A percentile compares a stretch with the other conserved stretches of the same genome.
These are phyloP conservation scores for Cephonodes hylas DNA, from an alignment of 2,888 invertebrate genomes.

Conservation along the genomic window DNA sequence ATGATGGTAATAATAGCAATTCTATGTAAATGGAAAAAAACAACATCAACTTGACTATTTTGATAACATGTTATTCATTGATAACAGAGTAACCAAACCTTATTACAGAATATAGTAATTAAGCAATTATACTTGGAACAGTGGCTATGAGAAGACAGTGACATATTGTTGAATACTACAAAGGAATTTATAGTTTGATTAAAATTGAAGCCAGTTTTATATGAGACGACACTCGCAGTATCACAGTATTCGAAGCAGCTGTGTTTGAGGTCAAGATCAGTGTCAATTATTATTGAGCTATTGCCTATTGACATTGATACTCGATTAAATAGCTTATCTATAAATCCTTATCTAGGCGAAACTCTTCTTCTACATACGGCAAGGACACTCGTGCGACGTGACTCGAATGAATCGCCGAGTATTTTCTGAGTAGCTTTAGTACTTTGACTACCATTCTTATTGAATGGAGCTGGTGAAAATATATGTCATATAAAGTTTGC, in stretches of 20 bases:
- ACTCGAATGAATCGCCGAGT: slow-evolving; percentile 21
- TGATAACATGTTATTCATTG: too few species aligned
- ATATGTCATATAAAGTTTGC: neutral
- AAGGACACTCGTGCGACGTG: slow-evolving; percentile 35
- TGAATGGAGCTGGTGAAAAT: neutral
- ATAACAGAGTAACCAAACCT: too few species aligned
- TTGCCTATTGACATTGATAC: slow-evolving; percentile 43
- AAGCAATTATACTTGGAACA: too few species aligned
- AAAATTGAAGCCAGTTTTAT: slow-evolving; percentile 18
- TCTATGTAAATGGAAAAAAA: too few species aligned
- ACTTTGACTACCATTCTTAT: neutral
- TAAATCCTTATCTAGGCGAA: slow-evolving; percentile 35
- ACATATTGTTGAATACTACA: slow-evolving; percentile 25
- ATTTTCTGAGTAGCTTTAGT: slow-evolving; percentile 12
- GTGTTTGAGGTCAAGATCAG: slow-evolving; percentile 41
- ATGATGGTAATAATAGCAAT: too few species aligned
- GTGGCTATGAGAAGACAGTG: slow-evolving; percentile 23
- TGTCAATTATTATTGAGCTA: slow-evolving; percentile 31
- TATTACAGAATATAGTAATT: too few species aligned
- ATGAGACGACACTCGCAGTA: slow-evolving; percentile 13
- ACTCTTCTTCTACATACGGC: slow-evolving; percentile 32
- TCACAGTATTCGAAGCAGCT: slow-evolving; percentile 19
- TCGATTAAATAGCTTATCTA: slow-evolving; percentile 44
- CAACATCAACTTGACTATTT: too few species aligned
- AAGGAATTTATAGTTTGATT: slow-evolving; percentile 5